Base-by-base conservation (phyloP, 2,113 vertebrate genomes). In the Leucoraja erinaceus region DNA sequence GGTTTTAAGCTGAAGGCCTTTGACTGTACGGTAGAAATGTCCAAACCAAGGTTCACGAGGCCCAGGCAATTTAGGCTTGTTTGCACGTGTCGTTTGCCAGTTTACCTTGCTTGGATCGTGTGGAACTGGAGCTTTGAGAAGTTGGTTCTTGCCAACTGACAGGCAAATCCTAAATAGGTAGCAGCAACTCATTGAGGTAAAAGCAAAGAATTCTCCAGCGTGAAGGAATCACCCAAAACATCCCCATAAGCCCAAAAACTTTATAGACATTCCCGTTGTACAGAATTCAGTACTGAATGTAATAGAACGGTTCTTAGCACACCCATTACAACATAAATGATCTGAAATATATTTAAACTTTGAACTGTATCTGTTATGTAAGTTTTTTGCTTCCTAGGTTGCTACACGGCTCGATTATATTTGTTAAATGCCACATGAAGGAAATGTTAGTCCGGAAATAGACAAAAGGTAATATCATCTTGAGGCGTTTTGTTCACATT, bases 401-500 rank as follows among this genome's bases (percentile, higher is more conserved):
- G 83, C 83, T 88, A 88, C 59, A 63, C 14, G n/a, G 83, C 59
- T 88, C 14, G 83, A 61, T 88, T 63, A 63, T 88, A 88, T 66
- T 63, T 88, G 83, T 63, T 86, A 86, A 86, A 86, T 86, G 25
- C 56, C 83, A 61, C 83, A 63, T 63, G 83, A 86, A 88, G 28
- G n/a, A 63, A 88, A 88, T 20, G 83, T 88, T 88, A 88, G 83
- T 88, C 11, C 59, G 63, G 83, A 66, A 88, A 84, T 61, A 61
- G 59, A 88, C 83, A 88, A 66, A 25, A 63, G 83, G 31, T 61
- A 88, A 33, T 63, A 61, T 63, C 83, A 88, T 28, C 59, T 88
- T 12, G 83, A 88, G 83, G 59, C 59, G n/a, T 88, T 86, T 88
- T 66, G 83, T 66, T 88, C 59, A 88, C 83, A 88, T 63, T 88